Base-by-base conservation (phyloP, 2,888 invertebrate genomes). In the Palloptera scutellata region DNA sequence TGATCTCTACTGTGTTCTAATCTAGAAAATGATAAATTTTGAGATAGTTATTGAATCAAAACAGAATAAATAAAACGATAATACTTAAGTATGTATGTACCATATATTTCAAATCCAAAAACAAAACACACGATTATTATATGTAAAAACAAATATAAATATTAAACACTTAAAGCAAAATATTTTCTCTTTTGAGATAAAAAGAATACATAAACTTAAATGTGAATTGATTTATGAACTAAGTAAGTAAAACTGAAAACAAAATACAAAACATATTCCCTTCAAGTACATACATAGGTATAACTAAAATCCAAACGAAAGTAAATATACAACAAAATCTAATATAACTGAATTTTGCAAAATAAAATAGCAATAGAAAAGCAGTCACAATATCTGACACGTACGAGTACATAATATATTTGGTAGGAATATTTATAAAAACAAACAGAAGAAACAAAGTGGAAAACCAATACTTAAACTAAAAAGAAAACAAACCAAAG, bases 1-100 rank as follows among this genome's bases (percentile, higher is more conserved):
- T 81, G 81, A 82, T 82, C 80, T 81, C 80, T 78, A 77, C 73
- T 79, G 79, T 80, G 80, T 80, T 81, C 83, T 79, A 78, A 60
- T 61, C 53, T 51, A 64, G 13, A 66, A 66, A 67, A 55, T 41
- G 55, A 66, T 62, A 61, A 53, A 45, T 17, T 41, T 20, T 20
- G 15, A 64, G 19, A 64, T 45, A 67, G 45, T 61, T 40, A 13
- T 42, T 43, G 19, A 60, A 41, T 48, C 19, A 13, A 61, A 66
- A 61, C 57, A 45, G 41, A 45, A 60, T 19, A 55, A 66, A 53
- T 43, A 62, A 54, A 59, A 52, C 59, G 53, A 62, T 53, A 60
- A 57, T 30, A 15, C 40, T 48, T 62, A 53, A 45, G 52, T 19
- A 57, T 48, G 12, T 53, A 51, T 42, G 52, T 5, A 48, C 20